Evolutionary conservation across 2,888 invertebrate species (phyloP).

Genomic region (Ormyrus thymus): DNA sequence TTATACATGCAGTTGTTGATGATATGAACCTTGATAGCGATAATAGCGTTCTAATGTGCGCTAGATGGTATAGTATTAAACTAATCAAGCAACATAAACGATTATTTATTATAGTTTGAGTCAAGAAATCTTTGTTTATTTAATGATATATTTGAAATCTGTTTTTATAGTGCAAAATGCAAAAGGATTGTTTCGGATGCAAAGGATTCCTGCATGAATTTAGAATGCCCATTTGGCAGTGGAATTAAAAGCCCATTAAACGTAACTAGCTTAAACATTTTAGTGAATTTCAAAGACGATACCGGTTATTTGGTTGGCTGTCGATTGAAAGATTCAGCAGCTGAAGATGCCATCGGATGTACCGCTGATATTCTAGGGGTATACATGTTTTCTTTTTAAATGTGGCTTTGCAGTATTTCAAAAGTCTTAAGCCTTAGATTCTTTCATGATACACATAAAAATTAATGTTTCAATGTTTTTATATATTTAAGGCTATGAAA

Average conservation of each 20-base stretch:
- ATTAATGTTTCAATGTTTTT: conserved; percentile 15
- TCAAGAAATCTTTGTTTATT: neutral
- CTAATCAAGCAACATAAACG: too few species aligned
- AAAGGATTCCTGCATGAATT: conserved; percentile 71
- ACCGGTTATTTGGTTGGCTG: conserved; percentile 73
- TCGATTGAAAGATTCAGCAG: conserved; percentile 65
- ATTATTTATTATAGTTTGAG: neutral
- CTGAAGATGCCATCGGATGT: conserved; percentile 67
- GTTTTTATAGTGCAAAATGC: conserved; percentile 66
- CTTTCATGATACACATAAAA: too few species aligned
- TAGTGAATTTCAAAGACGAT: conserved; percentile 69
- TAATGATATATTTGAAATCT: conserved; percentile 4
- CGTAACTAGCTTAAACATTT: conserved; percentile 63
- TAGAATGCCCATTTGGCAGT: conserved; percentile 71
- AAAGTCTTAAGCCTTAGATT: too few species aligned
- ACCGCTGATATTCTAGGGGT: conserved; percentile 66
- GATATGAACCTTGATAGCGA: conserved; percentile 83
- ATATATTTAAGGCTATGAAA: neutral
- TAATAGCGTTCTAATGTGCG: conserved; percentile 37
- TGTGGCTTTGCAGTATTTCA: too few species aligned
- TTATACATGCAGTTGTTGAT: conserved; percentile 82
- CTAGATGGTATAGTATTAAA: conserved; percentile 44
- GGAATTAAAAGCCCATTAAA: conserved; percentile 67
- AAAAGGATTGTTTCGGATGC: conserved; percentile 63
- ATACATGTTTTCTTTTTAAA: conserved; percentile 12